Base-by-base conservation (phyloP, 2,113 vertebrate species). In the Otis tarda region DNA sequence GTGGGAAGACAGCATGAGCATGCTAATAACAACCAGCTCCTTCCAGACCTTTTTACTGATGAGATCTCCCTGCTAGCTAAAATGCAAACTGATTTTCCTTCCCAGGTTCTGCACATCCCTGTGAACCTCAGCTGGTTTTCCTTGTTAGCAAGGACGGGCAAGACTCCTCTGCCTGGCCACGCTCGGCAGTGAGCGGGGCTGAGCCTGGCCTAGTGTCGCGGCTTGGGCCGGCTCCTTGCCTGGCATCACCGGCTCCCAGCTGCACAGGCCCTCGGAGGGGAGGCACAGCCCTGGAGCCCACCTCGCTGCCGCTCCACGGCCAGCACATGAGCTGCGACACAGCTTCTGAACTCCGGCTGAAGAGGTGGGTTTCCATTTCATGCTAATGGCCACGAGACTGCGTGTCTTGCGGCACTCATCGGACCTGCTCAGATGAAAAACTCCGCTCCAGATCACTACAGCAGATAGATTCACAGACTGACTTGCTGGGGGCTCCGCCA, bases 111-210 rank as follows among this genome's bases (percentile, higher is more conserved):
- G 82, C 56, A 35, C 21, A 11, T 14, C 35, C 59, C 25, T 5
- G 2, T 25, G 53, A 22, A 59, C 65, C 33, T 78, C 52, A 87
- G 39, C n/a, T 63, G 55, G 20, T 37, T 84, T 59, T 57, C 63
- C 77, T 39, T 59, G n/a, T 37, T 41, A 50, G 50, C 55, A 60
- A 49, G 68, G 59, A 65, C 59, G 2, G 2, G 63, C 33, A 70
- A 41, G 71, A 76, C 55, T 83, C 35, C 35, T 47, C 43, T 37
- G 37, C 39, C 47, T 0, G 0, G 84, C 18, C 4, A 8, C 0
- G 1, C 59, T 17, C 0, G 0, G 35, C 52, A 53, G 65, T 0
- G 0, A 53, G 65, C 0, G 0, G 41, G 28, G 35, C 74, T 5
- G 49, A 53, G 64, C 49, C 50, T 30, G 53, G 21, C 28, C 13